These are phyloP conservation scores for Tolypeutes matacus DNA, from an alignment of 2,797 vertebrate genomes.

Conservation along the genomic window DNA sequence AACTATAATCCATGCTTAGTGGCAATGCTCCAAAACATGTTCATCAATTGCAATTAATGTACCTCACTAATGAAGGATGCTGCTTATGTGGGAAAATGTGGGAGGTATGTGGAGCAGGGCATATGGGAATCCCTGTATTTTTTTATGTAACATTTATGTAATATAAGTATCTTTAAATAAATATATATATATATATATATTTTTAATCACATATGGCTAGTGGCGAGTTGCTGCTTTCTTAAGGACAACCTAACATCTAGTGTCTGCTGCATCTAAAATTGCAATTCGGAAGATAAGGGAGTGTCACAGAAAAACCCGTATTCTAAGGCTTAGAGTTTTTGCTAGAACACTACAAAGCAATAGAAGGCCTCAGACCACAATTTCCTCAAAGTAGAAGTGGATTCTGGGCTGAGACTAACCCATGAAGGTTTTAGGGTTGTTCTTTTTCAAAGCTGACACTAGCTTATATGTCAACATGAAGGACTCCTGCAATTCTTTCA, in stretches of 20 bases:
- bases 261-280: not conserved
- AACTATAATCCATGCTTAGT: no score
- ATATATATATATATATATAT: no score
- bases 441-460: not conserved
- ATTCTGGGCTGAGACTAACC: not conserved
- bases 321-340: constrained; percentile 12
- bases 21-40: no score
- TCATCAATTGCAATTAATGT: no score
- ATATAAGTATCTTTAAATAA: no score
- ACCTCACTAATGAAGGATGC: no score
- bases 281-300: not conserved
- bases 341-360: not conserved
- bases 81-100: no score
- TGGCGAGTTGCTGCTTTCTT: not conserved
- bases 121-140: no score
- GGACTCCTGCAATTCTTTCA: not conserved
- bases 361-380: not conserved
- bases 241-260: not conserved
- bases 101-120: no score
- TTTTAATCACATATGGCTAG: not conserved
- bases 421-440: not conserved
- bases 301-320: not conserved
- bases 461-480: constrained; percentile 22
- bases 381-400: not conserved
- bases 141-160: no score